A percentile compares a stretch with the other conserved stretches of the same genome.
Conservation (phyloP, 2,888 invertebrate genomes). For the Candidula unifasciata region DNA sequence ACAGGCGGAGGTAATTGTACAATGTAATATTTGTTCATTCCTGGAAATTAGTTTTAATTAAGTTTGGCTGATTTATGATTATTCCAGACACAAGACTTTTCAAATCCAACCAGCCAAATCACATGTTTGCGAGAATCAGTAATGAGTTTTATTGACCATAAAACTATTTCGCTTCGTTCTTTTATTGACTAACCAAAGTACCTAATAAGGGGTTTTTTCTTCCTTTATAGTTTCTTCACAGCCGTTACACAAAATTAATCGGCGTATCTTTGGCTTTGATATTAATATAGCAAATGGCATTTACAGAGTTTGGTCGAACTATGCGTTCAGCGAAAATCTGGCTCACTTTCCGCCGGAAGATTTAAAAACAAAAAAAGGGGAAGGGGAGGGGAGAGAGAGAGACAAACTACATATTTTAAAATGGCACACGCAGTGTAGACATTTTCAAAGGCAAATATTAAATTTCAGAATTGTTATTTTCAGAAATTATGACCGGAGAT, state of each 20-base stretch:
- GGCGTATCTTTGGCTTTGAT: background rate
- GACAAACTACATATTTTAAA: slow-evolving; percentile 11
- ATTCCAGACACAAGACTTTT: background rate
- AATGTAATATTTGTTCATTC: slow-evolving; percentile 21
- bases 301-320: background rate
- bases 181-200: background rate
- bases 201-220: background rate
- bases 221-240: background rate
- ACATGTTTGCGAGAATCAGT: background rate
- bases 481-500: background rate
- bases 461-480: slow-evolving; percentile 32
- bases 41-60: slow-evolving; percentile 29
- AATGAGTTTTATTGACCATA: background rate
- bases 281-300: slow-evolving; percentile 9
- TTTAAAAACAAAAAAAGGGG: background rate
- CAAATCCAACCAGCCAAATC: background rate
- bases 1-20: background rate
- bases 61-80: slow-evolving; percentile 20
- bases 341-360: background rate
- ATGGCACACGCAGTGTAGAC: slow-evolving; percentile 9
- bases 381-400: background rate
- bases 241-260: slow-evolving; percentile 19
- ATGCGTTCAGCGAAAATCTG: too few relatives aligned
- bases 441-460: slow-evolving; percentile 31
- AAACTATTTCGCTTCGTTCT: background rate